Percentiles rank a stretch among this genome's conserved stretches.
phyloP scores from a whole-genome alignment of 2,113 vertebrate genomes.

The Alligator sinensis region DNA sequence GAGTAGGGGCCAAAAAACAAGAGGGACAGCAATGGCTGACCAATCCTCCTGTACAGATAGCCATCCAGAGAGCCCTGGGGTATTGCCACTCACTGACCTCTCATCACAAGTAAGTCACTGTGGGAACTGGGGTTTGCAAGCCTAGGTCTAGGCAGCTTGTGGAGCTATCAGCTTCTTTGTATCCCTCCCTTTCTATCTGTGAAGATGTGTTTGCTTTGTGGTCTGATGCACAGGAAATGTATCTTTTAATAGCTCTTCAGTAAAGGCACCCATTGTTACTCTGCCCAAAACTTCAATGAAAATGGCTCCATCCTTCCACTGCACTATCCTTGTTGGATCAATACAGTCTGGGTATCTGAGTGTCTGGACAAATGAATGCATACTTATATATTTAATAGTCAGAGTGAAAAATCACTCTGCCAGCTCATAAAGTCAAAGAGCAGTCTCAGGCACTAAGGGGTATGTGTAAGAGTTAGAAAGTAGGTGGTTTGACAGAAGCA shows the following conservation, averaged over 20 bases:
- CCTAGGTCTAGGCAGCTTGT: background rate
- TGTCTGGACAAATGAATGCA: background rate
- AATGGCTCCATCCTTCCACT: background rate
- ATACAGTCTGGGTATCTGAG: slow-evolving; percentile 46
- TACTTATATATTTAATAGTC: slow-evolving; percentile 66
- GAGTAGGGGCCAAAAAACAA: background rate
- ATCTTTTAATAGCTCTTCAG: background rate
- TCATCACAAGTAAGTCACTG: background rate
- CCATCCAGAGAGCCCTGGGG: background rate
- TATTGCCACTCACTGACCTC: background rate
- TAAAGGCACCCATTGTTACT: slow-evolving; percentile 14
- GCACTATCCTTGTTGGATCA: slow-evolving; percentile 28
- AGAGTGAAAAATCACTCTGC: slow-evolving; percentile 5
- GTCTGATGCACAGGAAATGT: background rate
- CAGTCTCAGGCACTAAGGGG: background rate
- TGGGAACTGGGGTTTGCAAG: background rate
- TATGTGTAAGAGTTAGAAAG: background rate
- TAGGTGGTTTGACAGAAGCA: background rate
- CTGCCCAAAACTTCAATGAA: background rate
- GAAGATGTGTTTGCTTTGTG: background rate
- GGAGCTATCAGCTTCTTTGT: background rate
- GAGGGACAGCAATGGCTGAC: fast-evolving
- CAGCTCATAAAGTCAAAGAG: slow-evolving; percentile 7
- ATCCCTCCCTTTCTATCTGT: background rate
- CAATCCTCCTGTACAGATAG: background rate